phyloP scores from a whole-genome alignment of 92 coral and sea anemone genomes.

The Pocillopora grandis region DNA sequence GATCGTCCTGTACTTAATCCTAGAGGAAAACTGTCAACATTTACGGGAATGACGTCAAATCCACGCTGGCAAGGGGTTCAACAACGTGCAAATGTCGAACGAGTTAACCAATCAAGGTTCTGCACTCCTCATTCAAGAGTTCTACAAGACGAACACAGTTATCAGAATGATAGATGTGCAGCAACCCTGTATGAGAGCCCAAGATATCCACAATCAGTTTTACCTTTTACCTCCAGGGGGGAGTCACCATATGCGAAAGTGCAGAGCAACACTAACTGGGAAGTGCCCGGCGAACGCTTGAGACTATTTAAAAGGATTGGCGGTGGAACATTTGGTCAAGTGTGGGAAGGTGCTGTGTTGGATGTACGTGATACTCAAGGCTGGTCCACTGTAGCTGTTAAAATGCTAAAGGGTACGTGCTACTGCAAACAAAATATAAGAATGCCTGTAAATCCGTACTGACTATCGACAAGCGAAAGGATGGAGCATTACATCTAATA shows the following conservation, averaged over 20 bases:
- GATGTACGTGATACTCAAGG: conserved; percentile 2
- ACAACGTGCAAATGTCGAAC: neutral
- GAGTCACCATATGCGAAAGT: conserved; percentile 11
- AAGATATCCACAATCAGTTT: neutral
- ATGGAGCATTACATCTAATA: too few relatives aligned
- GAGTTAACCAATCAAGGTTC: neutral
- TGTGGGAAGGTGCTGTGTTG: conserved; percentile 20
- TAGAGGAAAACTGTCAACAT: neutral
- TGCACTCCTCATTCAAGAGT: neutral
- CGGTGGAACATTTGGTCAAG: conserved; percentile 41
- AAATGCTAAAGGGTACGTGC: conserved; percentile 36
- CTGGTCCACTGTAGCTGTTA: conserved; percentile 37
- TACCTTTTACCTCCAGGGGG: neutral
- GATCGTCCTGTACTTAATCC: conserved; percentile 4
- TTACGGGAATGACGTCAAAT: neutral
- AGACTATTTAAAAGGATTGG: conserved; percentile 18
- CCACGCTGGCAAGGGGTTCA: neutral
- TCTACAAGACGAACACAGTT: neutral
- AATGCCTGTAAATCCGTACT: neutral
- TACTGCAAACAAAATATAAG: neutral
- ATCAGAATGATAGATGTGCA: neutral
- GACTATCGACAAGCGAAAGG: too few relatives aligned
- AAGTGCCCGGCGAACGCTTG: conserved; percentile 4
- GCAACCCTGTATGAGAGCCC: neutral
- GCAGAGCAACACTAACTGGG: conserved; percentile 25